Base-by-base conservation (phyloP, 2,113 vertebrate genomes). In the Romanogobio albipinnatus region DNA sequence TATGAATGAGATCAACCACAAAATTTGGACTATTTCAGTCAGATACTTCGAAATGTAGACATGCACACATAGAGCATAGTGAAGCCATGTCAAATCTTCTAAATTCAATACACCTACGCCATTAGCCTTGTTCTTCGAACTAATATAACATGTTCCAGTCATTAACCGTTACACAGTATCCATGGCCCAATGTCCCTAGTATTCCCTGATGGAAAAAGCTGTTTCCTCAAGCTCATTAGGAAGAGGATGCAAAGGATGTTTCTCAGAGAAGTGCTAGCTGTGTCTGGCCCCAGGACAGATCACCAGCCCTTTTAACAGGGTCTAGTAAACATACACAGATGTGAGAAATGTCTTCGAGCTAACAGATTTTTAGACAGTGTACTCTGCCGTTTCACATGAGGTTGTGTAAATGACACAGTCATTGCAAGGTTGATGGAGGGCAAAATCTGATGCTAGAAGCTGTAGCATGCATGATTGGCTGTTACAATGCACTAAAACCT, bases 301-400 rank as follows among this genome's bases (percentile, higher is more conserved):
- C 33, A 9, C 66, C 80, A 84, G 76, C 58, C 56, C 71, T 29
- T 80, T 89, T 19, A 85, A 70, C 78, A 49, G 36, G 83, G 45
- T 86, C 92, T 87, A 51, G 15, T 90, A 90, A 92, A 93, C 78
- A 33, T 61, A 74, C 82, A 91, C 90, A 90, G 84, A 92, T 91
- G 89, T 87, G 87, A 85, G 84, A 73, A 15, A 53, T 59, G 1
- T 89, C 85, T 88, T 90, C 76, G 89, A 90, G 85, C 8, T 1
- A 45, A 43, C 36, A 15, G 9, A 47, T 86, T 61, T 47, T 56
- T 17, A 36, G 68, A 75, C 24, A 3, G 29, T 56, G 80, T 71
- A 53, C 51, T 53, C 39, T 45, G 13, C n/a, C 26, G 43, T 47
- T 75, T 80, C 62, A 71, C 66, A 71, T 26, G 22, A 4, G 4